Conservation (phyloP, 2,888 invertebrate genomes). For the Hydroisotoma schaefferi region DNA sequence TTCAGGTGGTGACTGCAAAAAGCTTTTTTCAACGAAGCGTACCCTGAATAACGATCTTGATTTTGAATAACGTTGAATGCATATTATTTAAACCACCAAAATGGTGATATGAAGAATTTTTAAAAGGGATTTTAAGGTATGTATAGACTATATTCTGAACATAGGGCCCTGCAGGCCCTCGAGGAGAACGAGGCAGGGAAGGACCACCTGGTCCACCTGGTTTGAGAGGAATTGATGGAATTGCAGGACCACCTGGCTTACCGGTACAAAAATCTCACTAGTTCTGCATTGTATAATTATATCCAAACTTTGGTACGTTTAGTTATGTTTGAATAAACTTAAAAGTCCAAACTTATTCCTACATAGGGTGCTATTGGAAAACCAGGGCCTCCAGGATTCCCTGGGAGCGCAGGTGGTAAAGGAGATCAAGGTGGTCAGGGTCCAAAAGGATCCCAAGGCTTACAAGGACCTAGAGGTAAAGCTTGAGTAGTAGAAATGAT, state of each 20-base stretch:
- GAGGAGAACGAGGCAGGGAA: conserved; percentile 81
- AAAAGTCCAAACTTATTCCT: neutral
- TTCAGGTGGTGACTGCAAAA: too few relatives aligned
- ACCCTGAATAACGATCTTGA: neutral
- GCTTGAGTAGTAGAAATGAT: neutral
- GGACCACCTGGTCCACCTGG: conserved; percentile 73
- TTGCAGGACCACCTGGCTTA: conserved; percentile 71
- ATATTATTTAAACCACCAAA: neutral
- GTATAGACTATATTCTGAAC: conserved; percentile 20
- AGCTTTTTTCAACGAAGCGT: neutral
- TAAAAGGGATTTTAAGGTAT: neutral
- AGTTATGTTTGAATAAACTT: neutral
- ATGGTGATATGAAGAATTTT: neutral
- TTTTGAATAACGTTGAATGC: neutral
- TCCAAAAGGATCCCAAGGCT: conserved; percentile 74
- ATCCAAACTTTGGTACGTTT: too few relatives aligned
- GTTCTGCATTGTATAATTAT: too few relatives aligned
- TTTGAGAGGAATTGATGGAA: conserved; percentile 73
- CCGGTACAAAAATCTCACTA: too few relatives aligned
- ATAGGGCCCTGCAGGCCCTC: conserved; percentile 72
- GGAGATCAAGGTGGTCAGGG: conserved; percentile 73
- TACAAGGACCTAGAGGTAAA: conserved; percentile 70
- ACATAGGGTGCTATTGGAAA: conserved; percentile 72
- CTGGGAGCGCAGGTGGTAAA: conserved; percentile 74
- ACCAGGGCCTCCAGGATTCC: conserved; percentile 78